Evolutionary conservation across 2,888 invertebrate genomes (phyloP), one percentile per base, ranked within the genome.

Genomic region (Dione vanillae): DNA sequence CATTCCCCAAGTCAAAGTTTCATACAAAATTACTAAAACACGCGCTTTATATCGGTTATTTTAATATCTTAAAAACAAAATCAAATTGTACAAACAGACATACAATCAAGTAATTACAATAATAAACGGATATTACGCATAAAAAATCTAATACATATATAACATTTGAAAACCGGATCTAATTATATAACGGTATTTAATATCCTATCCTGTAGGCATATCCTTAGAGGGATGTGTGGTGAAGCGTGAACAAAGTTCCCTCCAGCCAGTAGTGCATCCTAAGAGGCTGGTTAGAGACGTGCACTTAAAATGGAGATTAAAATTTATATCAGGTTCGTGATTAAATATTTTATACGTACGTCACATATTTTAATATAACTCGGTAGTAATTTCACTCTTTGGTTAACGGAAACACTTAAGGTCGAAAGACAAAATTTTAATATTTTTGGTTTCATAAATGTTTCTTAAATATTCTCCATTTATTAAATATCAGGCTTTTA

Each of bases 301-400:
- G 0, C 40, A 16, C 11, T 64, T 70, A 56, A 61, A 54, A 73
- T 73, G 73, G 70, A 56, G 52, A 67, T 67, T 16, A 52, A 65
- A 70, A 70, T 61, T 58, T 37, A 8, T 64, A n/a, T 45, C 45
- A 69, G 68, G 68, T 69, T 9, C 1, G 58, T 40, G 27, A 47
- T 16, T 16, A 16, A 8, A 47, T n/a, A n/a, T n/a, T n/a, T n/a
- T n/a, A n/a, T n/a, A n/a, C n/a, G n/a, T n/a, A n/a, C n/a, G n/a
- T n/a, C n/a, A n/a, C n/a, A n/a, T n/a, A n/a, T n/a, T n/a, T n/a
- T n/a, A n/a, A n/a, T n/a, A n/a, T n/a, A n/a, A n/a, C n/a, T n/a
- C n/a, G n/a, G n/a, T n/a, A n/a, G n/a, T n/a, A n/a, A n/a, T n/a
- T n/a, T n/a, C n/a, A n/a, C n/a, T n/a, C n/a, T n/a, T n/a, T n/a